Conservation (phyloP, 2,113 vertebrate species). For the Mesitornis unicolor region DNA sequence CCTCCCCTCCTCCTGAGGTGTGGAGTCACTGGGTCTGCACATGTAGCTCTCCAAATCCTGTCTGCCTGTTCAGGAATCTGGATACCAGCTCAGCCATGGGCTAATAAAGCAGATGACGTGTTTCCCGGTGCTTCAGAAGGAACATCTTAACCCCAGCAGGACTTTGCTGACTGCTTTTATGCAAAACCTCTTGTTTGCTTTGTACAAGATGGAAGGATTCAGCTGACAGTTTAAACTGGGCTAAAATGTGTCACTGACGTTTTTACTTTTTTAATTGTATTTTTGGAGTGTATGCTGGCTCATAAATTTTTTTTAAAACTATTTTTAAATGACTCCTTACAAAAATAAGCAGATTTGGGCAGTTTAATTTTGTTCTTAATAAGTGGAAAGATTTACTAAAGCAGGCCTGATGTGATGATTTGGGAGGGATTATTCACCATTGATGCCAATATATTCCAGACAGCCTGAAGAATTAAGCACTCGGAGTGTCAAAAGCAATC, state of each 20-base stretch:
- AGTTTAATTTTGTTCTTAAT: slow-evolving; percentile 1
- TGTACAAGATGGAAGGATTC: neutral
- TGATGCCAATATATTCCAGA: slow-evolving; percentile 51
- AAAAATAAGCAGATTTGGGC: neutral
- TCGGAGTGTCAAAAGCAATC: slow-evolving; percentile 4
- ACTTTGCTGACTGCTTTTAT: neutral
- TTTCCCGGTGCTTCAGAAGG: neutral
- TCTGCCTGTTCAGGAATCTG: neutral
- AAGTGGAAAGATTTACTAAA: slow-evolving; percentile 63
- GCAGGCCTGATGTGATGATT: slow-evolving; percentile 22
- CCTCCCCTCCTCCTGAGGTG: neutral
- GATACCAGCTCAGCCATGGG: neutral
- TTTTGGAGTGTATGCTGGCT: slow-evolving; percentile 12
- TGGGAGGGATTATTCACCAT: slow-evolving; percentile 40
- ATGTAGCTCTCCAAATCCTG: neutral
- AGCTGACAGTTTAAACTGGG: neutral
- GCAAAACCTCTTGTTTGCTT: neutral
- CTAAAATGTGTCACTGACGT: neutral
- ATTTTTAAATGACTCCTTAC: slow-evolving; percentile 31
- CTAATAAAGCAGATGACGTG: neutral
- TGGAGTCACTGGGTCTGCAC: neutral
- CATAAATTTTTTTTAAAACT: neutral
- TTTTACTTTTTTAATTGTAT: neutral
- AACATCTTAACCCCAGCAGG: neutral
- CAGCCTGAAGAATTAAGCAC: slow-evolving; percentile 44